These are phyloP conservation scores for Lepus timidus DNA, from an alignment of 2,113 vertebrate genomes.

Conservation along the genomic window DNA sequence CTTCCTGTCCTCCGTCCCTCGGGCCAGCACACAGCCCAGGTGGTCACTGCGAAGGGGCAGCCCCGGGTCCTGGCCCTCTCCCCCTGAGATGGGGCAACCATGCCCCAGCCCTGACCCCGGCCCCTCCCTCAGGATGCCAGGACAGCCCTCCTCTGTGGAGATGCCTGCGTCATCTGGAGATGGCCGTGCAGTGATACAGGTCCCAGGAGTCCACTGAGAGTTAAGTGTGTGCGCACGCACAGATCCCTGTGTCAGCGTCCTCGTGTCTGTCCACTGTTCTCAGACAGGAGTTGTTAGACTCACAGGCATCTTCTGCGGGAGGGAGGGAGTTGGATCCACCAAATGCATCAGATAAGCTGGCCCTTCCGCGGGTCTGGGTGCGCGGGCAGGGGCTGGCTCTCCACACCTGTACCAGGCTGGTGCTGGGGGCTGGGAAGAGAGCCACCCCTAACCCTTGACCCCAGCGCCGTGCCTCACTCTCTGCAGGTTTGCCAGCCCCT, in stretches of 20 bases:
- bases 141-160: fast-evolving
- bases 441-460: not conserved
- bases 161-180: not conserved
- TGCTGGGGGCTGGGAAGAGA: too few relatives aligned
- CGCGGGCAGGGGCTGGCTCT: not conserved
- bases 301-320: not conserved
- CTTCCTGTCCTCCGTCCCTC: not conserved
- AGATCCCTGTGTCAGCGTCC: too few relatives aligned
- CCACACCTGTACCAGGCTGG: too few relatives aligned
- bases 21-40: fast-evolving
- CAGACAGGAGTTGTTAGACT: not conserved
- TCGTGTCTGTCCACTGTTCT: too few relatives aligned
- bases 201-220: too few relatives aligned
- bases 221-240: too few relatives aligned
- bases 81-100: too few relatives aligned
- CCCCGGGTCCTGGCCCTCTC: not conserved
- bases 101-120: not conserved
- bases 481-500: fast-evolving
- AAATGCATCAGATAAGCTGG: not conserved
- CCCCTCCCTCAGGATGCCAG: too few relatives aligned
- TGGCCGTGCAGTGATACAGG: not conserved
- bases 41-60: fast-evolving
- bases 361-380: fast-evolving
- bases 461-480: too few relatives aligned
- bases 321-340: too few relatives aligned